Percentiles rank a stretch among this genome's conserved stretches.
These are phyloP conservation scores for Leuciscus waleckii DNA, from an alignment of 2,797 vertebrate species.

Conservation along the genomic window DNA sequence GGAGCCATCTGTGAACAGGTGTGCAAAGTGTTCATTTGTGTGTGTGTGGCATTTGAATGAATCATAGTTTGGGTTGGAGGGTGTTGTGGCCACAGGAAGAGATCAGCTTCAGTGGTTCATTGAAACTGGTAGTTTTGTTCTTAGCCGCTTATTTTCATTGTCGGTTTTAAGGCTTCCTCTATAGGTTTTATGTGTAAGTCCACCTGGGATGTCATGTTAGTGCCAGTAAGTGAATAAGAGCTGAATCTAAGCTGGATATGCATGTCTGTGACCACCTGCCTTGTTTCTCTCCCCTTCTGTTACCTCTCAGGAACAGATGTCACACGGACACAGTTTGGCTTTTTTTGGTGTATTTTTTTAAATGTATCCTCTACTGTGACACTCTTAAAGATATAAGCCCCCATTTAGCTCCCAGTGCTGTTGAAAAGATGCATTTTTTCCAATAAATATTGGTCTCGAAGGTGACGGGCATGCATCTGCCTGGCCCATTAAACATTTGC, in stretches of 20 bases:
- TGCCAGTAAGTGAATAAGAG: constrained; percentile 49
- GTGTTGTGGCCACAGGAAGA: constrained; percentile 4
- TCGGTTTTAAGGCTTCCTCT: background rate
- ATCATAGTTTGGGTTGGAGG: background rate
- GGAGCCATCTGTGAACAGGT: constrained; percentile 98
- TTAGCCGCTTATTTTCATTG: background rate
- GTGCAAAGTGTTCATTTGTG: constrained; percentile 18
- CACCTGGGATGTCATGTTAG: constrained; percentile 22
- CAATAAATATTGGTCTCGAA: constrained; percentile 2
- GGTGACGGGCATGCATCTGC: constrained; percentile 4
- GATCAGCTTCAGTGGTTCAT: background rate
- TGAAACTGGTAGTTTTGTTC: background rate
- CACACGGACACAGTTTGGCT: constrained; percentile 42
- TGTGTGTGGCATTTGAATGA: constrained; percentile 7
- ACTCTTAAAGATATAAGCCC: constrained; percentile 21
- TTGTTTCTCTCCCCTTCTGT: constrained; percentile 49
- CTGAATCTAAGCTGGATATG: constrained; percentile 51
- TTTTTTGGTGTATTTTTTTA: constrained; percentile 29
- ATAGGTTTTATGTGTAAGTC: constrained; percentile 15
- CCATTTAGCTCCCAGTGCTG: background rate
- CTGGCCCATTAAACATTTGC: constrained; percentile 58
- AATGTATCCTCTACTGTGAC: constrained; percentile 39
- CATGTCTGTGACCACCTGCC: constrained; percentile 51
- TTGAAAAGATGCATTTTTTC: constrained; percentile 15
- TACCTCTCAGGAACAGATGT: constrained; percentile 57